A percentile compares a stretch with the other conserved stretches of the same genome.
Conservation (phyloP, 2,888 invertebrate species). For the Rosalia funebris region DNA sequence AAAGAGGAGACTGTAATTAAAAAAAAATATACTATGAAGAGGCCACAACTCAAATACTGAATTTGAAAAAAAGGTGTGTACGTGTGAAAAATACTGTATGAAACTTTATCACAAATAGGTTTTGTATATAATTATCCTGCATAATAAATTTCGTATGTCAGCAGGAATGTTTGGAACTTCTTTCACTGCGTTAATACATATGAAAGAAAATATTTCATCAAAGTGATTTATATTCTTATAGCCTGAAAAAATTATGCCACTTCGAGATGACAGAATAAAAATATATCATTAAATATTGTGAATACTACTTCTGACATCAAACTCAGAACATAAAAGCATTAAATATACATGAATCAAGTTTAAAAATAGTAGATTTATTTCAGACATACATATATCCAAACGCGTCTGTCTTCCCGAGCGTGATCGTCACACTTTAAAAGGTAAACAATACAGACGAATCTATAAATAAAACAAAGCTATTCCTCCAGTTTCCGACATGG, state of each 20-base stretch:
- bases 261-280: background rate
- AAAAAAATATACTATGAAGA: no score
- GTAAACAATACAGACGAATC: constrained; percentile 1
- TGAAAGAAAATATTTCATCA: background rate
- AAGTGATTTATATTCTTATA: background rate
- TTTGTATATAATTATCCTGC: no score
- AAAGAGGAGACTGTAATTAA: no score
- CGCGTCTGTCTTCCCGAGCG: background rate
- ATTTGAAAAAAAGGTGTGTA: no score
- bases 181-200: background rate
- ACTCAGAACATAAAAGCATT: constrained; percentile 12
- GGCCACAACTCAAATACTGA: no score
- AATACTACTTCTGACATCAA: background rate
- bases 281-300: background rate
- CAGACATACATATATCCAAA: background rate
- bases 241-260: background rate
- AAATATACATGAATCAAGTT: constrained; percentile 11
- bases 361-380: constrained; percentile 16
- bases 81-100: no score
- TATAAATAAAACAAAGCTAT: constrained; percentile 1
- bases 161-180: background rate
- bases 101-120: no score
- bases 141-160: no score
- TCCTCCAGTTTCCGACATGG: background rate
- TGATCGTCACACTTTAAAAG: constrained; percentile 4